Evolutionary conservation across 2,113 vertebrate species (phyloP).

Genomic region (Epinephelus moara): DNA sequence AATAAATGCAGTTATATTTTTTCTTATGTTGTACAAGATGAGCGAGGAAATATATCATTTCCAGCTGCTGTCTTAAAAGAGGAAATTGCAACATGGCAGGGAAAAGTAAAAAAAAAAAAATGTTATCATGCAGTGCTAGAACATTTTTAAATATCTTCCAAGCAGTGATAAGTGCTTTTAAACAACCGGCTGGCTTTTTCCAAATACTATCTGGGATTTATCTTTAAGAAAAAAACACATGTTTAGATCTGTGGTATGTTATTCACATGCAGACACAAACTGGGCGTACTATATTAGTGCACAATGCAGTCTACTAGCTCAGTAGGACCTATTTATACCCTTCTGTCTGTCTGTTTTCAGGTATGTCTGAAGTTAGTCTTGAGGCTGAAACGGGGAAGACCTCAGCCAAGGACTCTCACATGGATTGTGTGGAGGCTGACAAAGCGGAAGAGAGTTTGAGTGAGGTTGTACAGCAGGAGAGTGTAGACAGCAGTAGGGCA

Average conservation of each 20-base stretch:
- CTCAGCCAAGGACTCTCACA: slow-evolving; percentile 70
- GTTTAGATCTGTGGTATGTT: neutral
- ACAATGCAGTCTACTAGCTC: neutral
- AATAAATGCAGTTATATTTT: no score
- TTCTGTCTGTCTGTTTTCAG: slow-evolving; percentile 81
- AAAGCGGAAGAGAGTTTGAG: slow-evolving; percentile 67
- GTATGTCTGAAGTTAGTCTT: slow-evolving; percentile 87
- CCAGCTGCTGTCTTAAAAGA: neutral
- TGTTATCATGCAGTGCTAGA: neutral
- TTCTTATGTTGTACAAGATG: neutral
- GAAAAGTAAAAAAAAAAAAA: neutral
- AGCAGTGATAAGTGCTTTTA: neutral
- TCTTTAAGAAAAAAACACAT: neutral
- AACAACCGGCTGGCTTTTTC: neutral
- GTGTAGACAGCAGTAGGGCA: slow-evolving; percentile 41
- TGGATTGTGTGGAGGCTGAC: slow-evolving; percentile 68
- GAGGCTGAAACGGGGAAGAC: slow-evolving; percentile 73
- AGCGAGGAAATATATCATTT: neutral
- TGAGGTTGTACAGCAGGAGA: slow-evolving; percentile 53
- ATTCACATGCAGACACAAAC: neutral
- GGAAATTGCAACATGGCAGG: neutral
- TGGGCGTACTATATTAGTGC: neutral
- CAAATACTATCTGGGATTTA: neutral
- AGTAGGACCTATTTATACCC: slow-evolving; percentile 54
- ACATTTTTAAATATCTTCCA: neutral